Evolutionary conservation across 1,140 invertebrate species (phyloP).

Genomic region (Gryon sp.): DNA sequence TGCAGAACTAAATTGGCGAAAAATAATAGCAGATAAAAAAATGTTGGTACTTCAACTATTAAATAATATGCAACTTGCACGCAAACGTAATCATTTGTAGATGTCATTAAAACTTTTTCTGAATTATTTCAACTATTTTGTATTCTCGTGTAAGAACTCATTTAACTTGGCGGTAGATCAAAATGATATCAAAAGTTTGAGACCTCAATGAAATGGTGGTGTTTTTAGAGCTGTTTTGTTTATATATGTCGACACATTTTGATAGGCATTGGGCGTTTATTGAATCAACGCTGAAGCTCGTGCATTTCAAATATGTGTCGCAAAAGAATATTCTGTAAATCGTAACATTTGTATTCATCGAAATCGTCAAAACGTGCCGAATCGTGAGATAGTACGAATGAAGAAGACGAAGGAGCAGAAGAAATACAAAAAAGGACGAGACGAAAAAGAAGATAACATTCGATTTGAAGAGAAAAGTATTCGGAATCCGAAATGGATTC

Average conservation of each 20-base stretch:
- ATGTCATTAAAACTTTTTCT: background rate
- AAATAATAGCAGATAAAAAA: too few species aligned
- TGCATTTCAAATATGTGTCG: slow-evolving; percentile 25
- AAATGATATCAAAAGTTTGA: too few species aligned
- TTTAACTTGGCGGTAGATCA: too few species aligned
- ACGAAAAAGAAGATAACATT: slow-evolving; percentile 43
- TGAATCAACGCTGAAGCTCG: slow-evolving; percentile 28
- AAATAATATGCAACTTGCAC: too few species aligned
- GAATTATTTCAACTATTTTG: background rate
- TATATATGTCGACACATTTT: background rate
- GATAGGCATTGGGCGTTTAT: slow-evolving; percentile 23
- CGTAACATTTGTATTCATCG: slow-evolving; percentile 52
- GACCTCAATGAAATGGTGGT: background rate
- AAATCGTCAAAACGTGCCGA: slow-evolving; percentile 53
- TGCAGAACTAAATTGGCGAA: too few species aligned
- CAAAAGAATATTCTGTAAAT: slow-evolving; percentile 33
- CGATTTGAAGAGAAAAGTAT: slow-evolving; percentile 49
- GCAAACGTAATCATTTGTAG: too few species aligned
- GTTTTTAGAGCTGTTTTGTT: slow-evolving; percentile 1
- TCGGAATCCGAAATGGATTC: slow-evolving; percentile 52
- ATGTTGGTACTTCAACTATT: too few species aligned
- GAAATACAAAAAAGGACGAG: slow-evolving; percentile 26
- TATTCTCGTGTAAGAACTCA: too few species aligned
- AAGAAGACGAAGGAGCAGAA: too few species aligned
- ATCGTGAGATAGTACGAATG: too few species aligned